Evolutionary conservation across 2,888 invertebrate genomes (phyloP), one percentile per base, ranked within the genome.

Genomic region (Stramonita haemastoma): DNA sequence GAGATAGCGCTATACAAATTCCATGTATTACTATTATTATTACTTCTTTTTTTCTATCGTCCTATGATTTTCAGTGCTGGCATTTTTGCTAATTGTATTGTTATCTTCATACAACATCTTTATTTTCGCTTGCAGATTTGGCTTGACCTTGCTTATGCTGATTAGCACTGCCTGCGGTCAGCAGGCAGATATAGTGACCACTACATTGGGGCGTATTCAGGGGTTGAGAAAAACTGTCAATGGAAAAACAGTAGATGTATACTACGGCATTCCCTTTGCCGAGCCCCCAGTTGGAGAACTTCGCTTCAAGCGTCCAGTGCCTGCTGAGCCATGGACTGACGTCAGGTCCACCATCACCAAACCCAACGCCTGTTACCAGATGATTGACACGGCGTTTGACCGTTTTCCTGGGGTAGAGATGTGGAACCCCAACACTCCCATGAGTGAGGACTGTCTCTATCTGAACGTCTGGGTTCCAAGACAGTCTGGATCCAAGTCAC

Each of bases 401-500:
- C 34, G 66, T 57, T 32, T 84, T 11, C 60, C 97, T 92, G 98
- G 98, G 57, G 98, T 98, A 95, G 98, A 98, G 95, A 98, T 98
- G 98, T 99, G 99, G 99, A 98, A 99, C 96, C 98, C 98, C 0
- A 99, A 98, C 95, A 98, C 98, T 26, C 98, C 98, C 95, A 97
- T 98, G 93, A 98, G 98, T 77, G 99, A 99, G 96, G 99, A 99
- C 96, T 99, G 99, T 95, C 97, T 99, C 15, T 99, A 99, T 96
- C 96, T 99, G 94, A 99, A 99, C 96, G 97, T 99, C 91, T 99
- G 99, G 98, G 98, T 98, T 70, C 99, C 99, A 0, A 86, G 86
- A 77, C 89, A 86, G 29, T 81, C 34, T 66, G 90, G 85, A 19
- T 88, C 90, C 0, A 11, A 84, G 5, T 60, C 88, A 2, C 73